Evolutionary conservation across 2,113 vertebrate genomes (phyloP).

Genomic region (Mus spicilegus): DNA sequence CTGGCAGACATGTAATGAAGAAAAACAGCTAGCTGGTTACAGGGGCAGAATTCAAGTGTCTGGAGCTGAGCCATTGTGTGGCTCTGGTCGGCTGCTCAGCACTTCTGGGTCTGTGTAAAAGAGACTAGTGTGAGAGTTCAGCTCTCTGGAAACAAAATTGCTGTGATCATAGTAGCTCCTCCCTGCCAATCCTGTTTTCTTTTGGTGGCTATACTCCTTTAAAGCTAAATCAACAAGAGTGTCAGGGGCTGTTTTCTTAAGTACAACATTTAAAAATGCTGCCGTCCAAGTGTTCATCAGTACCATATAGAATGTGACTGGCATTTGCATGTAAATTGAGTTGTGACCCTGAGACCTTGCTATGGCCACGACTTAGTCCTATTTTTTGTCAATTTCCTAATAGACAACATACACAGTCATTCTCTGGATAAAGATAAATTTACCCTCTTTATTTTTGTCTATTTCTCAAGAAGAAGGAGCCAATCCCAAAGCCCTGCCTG

Average conservation of each 20-base stretch:
- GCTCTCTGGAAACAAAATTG: neutral
- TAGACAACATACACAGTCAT: neutral
- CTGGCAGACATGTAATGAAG: neutral
- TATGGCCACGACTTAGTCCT: neutral
- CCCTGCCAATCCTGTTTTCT: neutral
- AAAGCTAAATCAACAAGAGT: neutral
- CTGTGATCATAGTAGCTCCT: neutral
- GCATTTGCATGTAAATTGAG: neutral
- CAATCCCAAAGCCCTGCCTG: neutral
- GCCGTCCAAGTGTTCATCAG: neutral
- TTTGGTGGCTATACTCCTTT: neutral
- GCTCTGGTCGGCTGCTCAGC: neutral
- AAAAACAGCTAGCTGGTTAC: neutral
- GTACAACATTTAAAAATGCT: neutral
- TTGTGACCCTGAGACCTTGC: slow-evolving; percentile 4
- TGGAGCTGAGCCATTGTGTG: neutral
- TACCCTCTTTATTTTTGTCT: neutral
- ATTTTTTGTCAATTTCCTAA: slow-evolving; percentile 11
- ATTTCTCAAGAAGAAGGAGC: neutral
- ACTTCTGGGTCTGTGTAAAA: neutral
- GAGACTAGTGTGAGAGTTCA: neutral
- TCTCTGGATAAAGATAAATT: neutral
- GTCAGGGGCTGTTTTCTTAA: slow-evolving; percentile 13
- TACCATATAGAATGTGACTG: neutral
- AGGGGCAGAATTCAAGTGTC: neutral